phyloP scores from a whole-genome alignment of 2,888 invertebrate species.

The Ecdyonurus torrentis region DNA sequence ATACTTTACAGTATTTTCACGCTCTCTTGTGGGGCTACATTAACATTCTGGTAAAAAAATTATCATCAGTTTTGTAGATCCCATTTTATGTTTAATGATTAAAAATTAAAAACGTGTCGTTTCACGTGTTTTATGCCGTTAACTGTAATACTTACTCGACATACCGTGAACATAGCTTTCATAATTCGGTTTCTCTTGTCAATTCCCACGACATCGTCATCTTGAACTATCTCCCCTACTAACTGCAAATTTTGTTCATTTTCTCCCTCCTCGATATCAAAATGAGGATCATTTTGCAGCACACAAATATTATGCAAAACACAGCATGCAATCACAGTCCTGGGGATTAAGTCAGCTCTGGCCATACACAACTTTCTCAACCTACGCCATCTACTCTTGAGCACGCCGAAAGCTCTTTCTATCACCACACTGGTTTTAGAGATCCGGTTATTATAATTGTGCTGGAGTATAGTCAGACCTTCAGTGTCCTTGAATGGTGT shows the following conservation, averaged over 20 bases:
- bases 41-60: too few species aligned
- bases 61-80: too few species aligned
- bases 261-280: too few species aligned
- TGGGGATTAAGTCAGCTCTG: neutral
- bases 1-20: too few species aligned
- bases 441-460: neutral
- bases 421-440: neutral
- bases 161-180: too few species aligned
- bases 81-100: too few species aligned
- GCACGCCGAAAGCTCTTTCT: neutral
- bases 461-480: neutral
- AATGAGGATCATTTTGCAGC: neutral
- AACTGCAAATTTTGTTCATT: too few species aligned
- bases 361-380: neutral
- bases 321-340: neutral
- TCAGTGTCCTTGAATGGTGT: neutral
- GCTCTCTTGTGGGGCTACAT: too few species aligned
- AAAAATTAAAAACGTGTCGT: too few species aligned
- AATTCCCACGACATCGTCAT: neutral
- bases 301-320: neutral
- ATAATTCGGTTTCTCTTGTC: too few species aligned
- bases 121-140: too few species aligned
- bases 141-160: too few species aligned
- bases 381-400: neutral
- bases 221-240: neutral